These are phyloP conservation scores for Eolophus roseicapilla DNA, from an alignment of 2,113 vertebrate genomes.

Conservation along the genomic window DNA sequence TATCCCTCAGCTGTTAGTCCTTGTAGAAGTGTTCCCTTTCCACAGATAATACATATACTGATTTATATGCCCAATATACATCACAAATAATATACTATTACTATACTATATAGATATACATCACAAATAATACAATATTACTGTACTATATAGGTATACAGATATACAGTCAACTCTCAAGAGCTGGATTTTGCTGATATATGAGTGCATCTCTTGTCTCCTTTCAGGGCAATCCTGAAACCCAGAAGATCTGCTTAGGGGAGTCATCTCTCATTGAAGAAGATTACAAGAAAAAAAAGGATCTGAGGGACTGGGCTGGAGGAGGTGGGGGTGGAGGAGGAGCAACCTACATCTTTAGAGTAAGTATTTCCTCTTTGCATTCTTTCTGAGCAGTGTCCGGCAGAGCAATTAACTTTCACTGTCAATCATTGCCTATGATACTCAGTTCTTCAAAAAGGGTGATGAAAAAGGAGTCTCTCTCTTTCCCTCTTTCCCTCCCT, in stretches of 20 bases:
- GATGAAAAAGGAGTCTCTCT: not conserved
- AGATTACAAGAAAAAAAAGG: constrained; percentile 59
- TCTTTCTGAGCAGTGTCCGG: not conserved
- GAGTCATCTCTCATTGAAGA: constrained; percentile 86
- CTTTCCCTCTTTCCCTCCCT: not conserved
- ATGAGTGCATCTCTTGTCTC: not conserved
- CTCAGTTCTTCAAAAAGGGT: not conserved
- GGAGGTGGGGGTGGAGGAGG: constrained; percentile 90
- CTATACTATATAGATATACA: too few relatives aligned
- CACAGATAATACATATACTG: not conserved
- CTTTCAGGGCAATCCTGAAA: constrained; percentile 78
- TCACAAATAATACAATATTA: not conserved
- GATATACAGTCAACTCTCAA: not conserved
- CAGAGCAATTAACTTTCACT: not conserved
- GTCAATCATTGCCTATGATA: not conserved
- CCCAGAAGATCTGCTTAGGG: constrained; percentile 85
- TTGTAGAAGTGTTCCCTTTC: not conserved
- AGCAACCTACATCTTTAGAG: constrained; percentile 86
- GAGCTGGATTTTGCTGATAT: not conserved
- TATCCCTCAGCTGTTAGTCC: not conserved
- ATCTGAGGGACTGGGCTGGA: constrained; percentile 78
- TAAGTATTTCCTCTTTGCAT: constrained; percentile 32
- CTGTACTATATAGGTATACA: not conserved
- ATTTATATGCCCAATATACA: not conserved
- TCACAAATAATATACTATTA: not conserved